Evolutionary conservation across 2,113 vertebrate genomes (phyloP).

Genomic region (Circaetus cinerascens): DNA sequence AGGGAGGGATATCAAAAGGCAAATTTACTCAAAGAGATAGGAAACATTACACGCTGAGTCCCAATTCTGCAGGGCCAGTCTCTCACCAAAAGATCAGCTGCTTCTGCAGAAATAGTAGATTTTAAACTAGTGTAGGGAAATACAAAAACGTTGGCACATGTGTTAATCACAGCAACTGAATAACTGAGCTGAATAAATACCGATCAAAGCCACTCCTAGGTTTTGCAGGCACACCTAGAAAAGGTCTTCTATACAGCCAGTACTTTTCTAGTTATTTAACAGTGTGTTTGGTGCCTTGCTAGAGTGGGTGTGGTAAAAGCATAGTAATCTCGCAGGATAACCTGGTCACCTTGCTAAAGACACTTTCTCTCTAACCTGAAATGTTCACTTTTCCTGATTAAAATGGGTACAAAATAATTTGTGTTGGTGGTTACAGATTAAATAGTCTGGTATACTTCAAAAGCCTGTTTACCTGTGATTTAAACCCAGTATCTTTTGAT

Average conservation of each 20-base stretch:
- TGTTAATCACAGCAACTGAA: neutral
- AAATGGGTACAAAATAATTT: neutral
- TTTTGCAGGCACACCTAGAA: neutral
- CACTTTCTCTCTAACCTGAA: neutral
- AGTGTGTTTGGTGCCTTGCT: neutral
- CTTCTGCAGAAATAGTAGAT: neutral
- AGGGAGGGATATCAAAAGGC: neutral
- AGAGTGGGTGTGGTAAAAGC: neutral
- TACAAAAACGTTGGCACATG: fast-evolving
- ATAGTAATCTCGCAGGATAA: neutral
- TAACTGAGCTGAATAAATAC: neutral
- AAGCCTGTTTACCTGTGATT: slow-evolving; percentile 67
- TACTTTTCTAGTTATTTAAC: neutral
- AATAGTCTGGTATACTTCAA: slow-evolving; percentile 21
- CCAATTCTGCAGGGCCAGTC: neutral
- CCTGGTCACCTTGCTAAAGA: neutral
- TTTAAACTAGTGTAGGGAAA: neutral
- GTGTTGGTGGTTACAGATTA: slow-evolving; percentile 26
- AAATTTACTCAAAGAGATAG: neutral
- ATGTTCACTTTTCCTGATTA: slow-evolving; percentile 10
- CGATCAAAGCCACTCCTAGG: neutral
- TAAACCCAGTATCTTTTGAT: slow-evolving; percentile 66
- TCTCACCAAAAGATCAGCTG: neutral
- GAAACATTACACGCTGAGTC: neutral
- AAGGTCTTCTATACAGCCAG: neutral